phyloP scores from a whole-genome alignment of 1,140 invertebrate species.

The Eriosoma lanigerum region DNA sequence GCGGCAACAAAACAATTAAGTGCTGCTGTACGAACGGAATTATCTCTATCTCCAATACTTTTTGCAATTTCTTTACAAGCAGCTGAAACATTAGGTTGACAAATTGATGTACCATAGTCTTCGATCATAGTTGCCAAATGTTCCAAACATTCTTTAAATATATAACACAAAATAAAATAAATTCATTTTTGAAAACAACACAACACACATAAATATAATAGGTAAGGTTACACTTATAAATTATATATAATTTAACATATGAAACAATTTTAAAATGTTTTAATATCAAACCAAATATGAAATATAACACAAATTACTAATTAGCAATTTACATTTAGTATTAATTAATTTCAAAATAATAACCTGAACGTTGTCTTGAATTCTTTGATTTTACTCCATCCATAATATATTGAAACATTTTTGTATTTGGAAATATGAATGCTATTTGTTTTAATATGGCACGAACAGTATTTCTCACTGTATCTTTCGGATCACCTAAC shows the following conservation, averaged over 20 bases:
- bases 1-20: slow-evolving; percentile 91
- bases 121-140: slow-evolving; percentile 86
- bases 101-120: slow-evolving; percentile 80
- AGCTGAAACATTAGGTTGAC: slow-evolving; percentile 72
- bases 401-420: slow-evolving; percentile 87
- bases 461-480: slow-evolving; percentile 84
- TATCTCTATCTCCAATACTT: slow-evolving; percentile 94
- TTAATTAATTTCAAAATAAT: slow-evolving; percentile 53
- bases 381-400: slow-evolving; percentile 97
- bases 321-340: too few relatives aligned
- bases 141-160: slow-evolving; percentile 80
- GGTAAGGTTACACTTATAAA: too few relatives aligned
- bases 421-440: slow-evolving; percentile 83
- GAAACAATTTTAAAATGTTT: too few relatives aligned
- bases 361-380: slow-evolving; percentile 86
- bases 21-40: slow-evolving; percentile 92
- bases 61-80: slow-evolving; percentile 90
- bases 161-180: background rate
- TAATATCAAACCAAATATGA: too few relatives aligned
- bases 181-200: too few relatives aligned
- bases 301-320: too few relatives aligned
- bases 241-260: too few relatives aligned
- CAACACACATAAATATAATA: too few relatives aligned
- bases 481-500: slow-evolving; percentile 95
- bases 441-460: slow-evolving; percentile 83